Conservation (phyloP, 2,888 invertebrate species). For the Nephrotoma flavescens region DNA sequence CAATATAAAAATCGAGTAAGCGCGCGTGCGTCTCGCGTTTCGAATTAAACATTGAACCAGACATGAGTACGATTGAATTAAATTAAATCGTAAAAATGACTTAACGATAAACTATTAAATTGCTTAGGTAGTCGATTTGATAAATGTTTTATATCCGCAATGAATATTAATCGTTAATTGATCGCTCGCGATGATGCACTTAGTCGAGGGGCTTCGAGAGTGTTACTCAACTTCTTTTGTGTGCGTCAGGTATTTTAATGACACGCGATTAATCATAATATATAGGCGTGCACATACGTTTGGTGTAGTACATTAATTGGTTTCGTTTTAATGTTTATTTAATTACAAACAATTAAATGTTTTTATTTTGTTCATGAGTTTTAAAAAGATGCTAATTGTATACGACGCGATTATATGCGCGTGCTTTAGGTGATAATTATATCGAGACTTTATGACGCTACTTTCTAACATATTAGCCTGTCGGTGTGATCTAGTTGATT, state of each 20-base stretch:
- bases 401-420: neutral
- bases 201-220: neutral
- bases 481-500: no score
- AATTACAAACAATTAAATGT: neutral
- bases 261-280: neutral
- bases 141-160: neutral
- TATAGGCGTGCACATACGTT: neutral
- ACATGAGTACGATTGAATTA: neutral
- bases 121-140: no score
- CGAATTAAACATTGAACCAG: neutral
- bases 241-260: neutral
- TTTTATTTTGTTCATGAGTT: neutral
- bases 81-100: neutral
- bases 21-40: neutral
- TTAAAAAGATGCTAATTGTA: neutral
- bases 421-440: neutral
- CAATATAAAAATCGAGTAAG: neutral
- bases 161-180: neutral
- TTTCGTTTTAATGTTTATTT: neutral
- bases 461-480: neutral
- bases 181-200: neutral
- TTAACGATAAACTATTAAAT: neutral
- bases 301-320: neutral
- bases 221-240: no score
- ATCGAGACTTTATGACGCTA: neutral